Percentiles rank a stretch among this genome's conserved stretches.
phyloP scores from a whole-genome alignment of 1,140 invertebrate genomes.

The Belonocnema kinseyi region DNA sequence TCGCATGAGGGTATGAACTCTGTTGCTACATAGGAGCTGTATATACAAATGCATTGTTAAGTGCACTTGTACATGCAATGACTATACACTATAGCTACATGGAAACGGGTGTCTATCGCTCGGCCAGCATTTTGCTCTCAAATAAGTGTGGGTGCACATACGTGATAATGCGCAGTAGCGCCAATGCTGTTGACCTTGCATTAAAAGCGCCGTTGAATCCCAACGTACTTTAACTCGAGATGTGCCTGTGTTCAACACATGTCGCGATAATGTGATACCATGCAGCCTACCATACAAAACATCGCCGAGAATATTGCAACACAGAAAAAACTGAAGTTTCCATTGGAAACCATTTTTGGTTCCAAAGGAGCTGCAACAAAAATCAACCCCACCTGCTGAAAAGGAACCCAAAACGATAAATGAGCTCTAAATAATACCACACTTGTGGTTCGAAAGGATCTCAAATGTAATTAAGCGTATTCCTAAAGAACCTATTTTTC shows the following conservation, averaged over 20 bases:
- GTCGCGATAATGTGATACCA: conserved; percentile 2
- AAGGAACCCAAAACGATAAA: no score
- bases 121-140: background rate
- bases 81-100: background rate
- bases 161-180: conserved; percentile 53
- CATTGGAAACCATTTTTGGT: no score
- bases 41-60: background rate
- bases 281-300: background rate
- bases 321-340: no score
- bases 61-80: background rate
- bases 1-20: conserved; percentile 8
- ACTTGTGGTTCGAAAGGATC: no score
- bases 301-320: background rate
- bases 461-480: no score
- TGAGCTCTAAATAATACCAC: no score
- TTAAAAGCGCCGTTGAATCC: conserved; percentile 59
- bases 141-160: conserved; percentile 28
- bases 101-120: conserved; percentile 4
- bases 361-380: no score
- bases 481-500: no score
- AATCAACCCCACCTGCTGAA: no score
- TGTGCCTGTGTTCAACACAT: conserved; percentile 11
- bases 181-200: conserved; percentile 62
- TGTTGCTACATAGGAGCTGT: background rate
- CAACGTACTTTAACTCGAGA: conserved; percentile 30